Evolutionary conservation across 2,888 invertebrate species (phyloP).

Genomic region (Anthophora plumipes): DNA sequence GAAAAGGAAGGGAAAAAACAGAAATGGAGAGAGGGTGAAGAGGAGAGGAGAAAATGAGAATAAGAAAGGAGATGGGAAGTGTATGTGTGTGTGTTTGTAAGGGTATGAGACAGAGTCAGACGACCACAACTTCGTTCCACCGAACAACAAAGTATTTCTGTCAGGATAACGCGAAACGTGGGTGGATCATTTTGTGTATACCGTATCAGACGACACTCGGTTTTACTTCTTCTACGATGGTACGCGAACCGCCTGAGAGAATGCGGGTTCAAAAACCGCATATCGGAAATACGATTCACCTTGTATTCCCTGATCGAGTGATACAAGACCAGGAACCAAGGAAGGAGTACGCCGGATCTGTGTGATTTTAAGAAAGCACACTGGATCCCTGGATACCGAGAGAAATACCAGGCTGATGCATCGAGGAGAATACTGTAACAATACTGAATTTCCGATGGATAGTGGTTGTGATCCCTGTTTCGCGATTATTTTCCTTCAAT

Average conservation of each 20-base stretch:
- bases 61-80: too few species aligned
- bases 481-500: slow-evolving; percentile 6
- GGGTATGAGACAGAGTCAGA: slow-evolving; percentile 9
- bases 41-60: not conserved
- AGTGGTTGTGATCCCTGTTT: not conserved
- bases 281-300: slow-evolving; percentile 67
- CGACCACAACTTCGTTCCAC: slow-evolving; percentile 35
- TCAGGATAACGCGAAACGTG: slow-evolving; percentile 62
- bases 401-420: slow-evolving; percentile 9
- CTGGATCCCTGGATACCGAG: slow-evolving; percentile 2
- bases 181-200: slow-evolving; percentile 60
- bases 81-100: not conserved
- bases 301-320: slow-evolving; percentile 54
- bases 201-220: slow-evolving; percentile 43
- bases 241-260: slow-evolving; percentile 13
- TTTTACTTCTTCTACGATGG: slow-evolving; percentile 36
- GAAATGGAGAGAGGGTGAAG: not conserved
- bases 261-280: slow-evolving; percentile 59
- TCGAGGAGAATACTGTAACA: slow-evolving; percentile 22
- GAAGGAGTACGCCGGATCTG: not conserved
- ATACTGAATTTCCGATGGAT: slow-evolving; percentile 20
- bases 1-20: not conserved
- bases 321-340: slow-evolving; percentile 13
- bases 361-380: not conserved
- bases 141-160: slow-evolving; percentile 59